Percentiles rank a stretch among this genome's conserved stretches.
These are phyloP conservation scores for Brachynemurus nebulosus DNA, from an alignment of 2,888 invertebrate species.

Conservation along the genomic window DNA sequence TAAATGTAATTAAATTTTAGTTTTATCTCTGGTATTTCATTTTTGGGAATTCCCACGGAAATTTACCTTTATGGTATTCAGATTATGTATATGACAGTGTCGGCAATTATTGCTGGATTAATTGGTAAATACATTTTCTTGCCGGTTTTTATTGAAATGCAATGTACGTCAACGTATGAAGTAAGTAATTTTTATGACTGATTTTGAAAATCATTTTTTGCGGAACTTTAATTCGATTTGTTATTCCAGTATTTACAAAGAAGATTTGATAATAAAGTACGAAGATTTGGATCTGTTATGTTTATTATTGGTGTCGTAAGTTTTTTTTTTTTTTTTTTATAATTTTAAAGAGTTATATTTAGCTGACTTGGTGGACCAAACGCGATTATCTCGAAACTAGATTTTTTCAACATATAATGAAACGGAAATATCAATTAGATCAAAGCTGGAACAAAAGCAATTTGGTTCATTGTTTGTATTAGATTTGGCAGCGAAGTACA, in stretches of 20 bases:
- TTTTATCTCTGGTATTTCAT: conserved; percentile 65
- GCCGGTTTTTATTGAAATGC: conserved; percentile 59
- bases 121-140: conserved; percentile 52
- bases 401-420: too few relatives aligned
- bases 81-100: conserved; percentile 49
- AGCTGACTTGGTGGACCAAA: too few relatives aligned
- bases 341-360: too few relatives aligned
- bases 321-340: too few relatives aligned
- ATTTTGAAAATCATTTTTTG: background rate
- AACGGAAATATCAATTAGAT: too few relatives aligned
- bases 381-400: too few relatives aligned
- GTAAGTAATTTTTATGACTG: conserved; percentile 32
- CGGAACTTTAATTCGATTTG: background rate
- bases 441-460: too few relatives aligned
- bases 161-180: conserved; percentile 68
- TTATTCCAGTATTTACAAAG: conserved; percentile 52
- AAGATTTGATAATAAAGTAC: conserved; percentile 52
- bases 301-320: conserved; percentile 56
- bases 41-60: conserved; percentile 66
- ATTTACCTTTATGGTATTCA: conserved; percentile 70
- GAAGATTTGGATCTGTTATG: conserved; percentile 53
- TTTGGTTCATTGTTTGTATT: too few relatives aligned
- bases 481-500: too few relatives aligned
- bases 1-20: conserved; percentile 27
- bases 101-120: conserved; percentile 48